Evolutionary conservation across 53 echinoderm and acorn worm species (phyloP).

Genomic region (Arbacia lixula): DNA sequence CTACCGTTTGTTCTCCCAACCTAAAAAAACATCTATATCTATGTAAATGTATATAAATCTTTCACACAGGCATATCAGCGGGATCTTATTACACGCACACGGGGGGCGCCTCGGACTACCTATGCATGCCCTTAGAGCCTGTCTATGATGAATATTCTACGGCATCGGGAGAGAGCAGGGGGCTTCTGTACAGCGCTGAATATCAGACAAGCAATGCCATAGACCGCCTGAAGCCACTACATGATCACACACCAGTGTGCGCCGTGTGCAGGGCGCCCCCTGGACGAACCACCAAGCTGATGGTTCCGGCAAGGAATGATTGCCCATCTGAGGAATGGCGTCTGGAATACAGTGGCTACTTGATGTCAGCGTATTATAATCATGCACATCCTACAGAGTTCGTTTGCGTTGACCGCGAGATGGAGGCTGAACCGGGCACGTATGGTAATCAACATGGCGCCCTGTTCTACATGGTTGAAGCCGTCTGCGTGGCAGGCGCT

Average conservation of each 20-base stretch:
- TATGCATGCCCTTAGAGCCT: constrained; percentile 65
- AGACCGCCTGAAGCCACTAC: background rate
- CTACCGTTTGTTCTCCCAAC: too few relatives aligned
- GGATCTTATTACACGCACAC: constrained; percentile 45
- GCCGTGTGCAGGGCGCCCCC: constrained; percentile 63
- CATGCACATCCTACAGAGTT: constrained; percentile 33
- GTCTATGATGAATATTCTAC: constrained; percentile 53
- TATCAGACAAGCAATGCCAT: constrained; percentile 26
- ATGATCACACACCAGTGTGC: constrained; percentile 50
- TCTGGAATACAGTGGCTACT: constrained; percentile 62
- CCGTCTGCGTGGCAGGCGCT: constrained; percentile 32
- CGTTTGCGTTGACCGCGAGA: constrained; percentile 61
- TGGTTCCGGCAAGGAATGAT: constrained; percentile 71
- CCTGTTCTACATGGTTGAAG: constrained; percentile 52
- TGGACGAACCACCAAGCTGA: constrained; percentile 43
- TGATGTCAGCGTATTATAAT: constrained; percentile 27
- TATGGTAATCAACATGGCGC: constrained; percentile 11
- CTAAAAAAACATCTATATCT: too few relatives aligned
- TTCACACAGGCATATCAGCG: constrained; percentile 50
- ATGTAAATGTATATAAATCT: too few relatives aligned
- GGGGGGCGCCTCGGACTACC: constrained; percentile 57
- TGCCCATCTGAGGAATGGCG: constrained; percentile 67
- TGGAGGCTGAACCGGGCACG: constrained; percentile 28
- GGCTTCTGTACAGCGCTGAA: constrained; percentile 54
- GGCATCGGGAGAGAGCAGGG: background rate